Conservation (phyloP, 2,797 vertebrate genomes). For the Anolis apletophallus region DNA sequence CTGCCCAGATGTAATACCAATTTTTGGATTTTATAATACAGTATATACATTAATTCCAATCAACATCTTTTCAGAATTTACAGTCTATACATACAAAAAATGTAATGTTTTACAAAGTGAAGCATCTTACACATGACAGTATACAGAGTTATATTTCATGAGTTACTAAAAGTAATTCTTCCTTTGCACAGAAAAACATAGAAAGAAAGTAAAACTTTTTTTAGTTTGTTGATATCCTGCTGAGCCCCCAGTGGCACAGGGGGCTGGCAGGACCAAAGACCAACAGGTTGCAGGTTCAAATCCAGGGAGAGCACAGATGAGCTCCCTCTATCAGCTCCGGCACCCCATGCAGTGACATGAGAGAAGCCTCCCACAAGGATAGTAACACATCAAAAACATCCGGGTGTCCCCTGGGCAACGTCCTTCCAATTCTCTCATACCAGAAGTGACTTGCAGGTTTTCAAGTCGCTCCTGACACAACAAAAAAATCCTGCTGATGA, state of each 20-base stretch:
- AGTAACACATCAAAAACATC: no score
- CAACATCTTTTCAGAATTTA: background rate
- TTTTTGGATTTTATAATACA: background rate
- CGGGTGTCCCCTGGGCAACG: no score
- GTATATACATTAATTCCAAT: background rate
- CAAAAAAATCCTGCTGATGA: fast-evolving
- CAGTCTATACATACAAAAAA: background rate
- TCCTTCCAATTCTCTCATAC: no score
- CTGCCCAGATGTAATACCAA: background rate
- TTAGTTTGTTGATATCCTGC: fast-evolving
- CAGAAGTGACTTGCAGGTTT: no score
- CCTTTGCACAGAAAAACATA: background rate
- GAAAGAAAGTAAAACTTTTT: background rate
- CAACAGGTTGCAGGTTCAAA: no score
- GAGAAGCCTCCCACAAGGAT: no score
- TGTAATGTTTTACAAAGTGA: background rate
- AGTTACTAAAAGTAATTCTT: background rate
- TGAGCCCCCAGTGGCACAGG: no score
- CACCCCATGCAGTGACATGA: no score
- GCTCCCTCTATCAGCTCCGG: no score
- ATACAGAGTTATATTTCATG: background rate
- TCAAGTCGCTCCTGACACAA: no score
- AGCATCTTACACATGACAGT: background rate
- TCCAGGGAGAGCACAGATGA: no score
- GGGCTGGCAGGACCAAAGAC: no score